Evolutionary conservation across 2,113 vertebrate genomes (phyloP), one percentile per base, ranked within the genome.

Genomic region (Hydrochoerus hydrochaeris): DNA sequence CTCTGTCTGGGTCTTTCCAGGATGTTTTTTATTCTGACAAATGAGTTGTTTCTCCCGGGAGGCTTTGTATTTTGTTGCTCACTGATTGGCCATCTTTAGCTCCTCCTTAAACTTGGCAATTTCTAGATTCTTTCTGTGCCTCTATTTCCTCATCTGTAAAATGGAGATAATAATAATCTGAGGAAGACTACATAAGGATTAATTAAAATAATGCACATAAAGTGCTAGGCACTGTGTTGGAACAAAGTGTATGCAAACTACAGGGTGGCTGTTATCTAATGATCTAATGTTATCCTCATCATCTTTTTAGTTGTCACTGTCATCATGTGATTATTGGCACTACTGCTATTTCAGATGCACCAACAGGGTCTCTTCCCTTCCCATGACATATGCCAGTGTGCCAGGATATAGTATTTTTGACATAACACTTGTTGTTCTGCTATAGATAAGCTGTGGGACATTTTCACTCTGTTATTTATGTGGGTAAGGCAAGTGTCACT

Each of bases 221-320:
- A 88, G 67, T 2, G 2, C 32, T 58, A 4, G 32, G 24, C 10
- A 2, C 13, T 20, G 1, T 44, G 1, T 30, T 28, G 69, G 38
- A 22, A 73, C 19, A 5, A 26, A 54, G 28, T 28, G 13, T 26
- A 32, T 22, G 41, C 41, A 17, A 1, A n/a, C 35, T 10, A 1
- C 1, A 3, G n/a, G 6, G 32, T 54, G 54, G 20, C 30, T 11
- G 1, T 10, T 62, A 12, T n/a, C n/a, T n/a, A n/a, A n/a, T n/a
- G n/a, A n/a, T n/a, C n/a, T n/a, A n/a, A n/a, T n/a, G n/a, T n/a
- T 3, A 1, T 20, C 0, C 2, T 24, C 26, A 35, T 38, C 8
- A 13, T 5, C 10, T n/a, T 10, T 32, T 9, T 26, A 26, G 24
- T 30, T 2, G 54, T 52, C 1, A 6, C 4, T 12, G 5, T 28